Conservation (phyloP, 2,888 invertebrate genomes). For the Atethmia centrago region DNA sequence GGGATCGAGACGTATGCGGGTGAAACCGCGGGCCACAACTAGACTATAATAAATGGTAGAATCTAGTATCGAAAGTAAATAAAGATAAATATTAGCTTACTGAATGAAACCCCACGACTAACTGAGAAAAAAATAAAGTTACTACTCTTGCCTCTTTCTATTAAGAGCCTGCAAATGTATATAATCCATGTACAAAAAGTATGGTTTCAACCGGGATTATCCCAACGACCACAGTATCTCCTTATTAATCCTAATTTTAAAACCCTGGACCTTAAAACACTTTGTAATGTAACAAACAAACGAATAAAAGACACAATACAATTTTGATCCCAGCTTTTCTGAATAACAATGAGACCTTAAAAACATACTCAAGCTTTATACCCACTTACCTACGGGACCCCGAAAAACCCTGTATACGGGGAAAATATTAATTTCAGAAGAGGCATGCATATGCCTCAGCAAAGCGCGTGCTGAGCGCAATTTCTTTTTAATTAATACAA, state of each 20-base stretch:
- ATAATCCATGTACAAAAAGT: not conserved
- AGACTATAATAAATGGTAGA: not conserved
- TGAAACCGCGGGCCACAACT: too few relatives aligned
- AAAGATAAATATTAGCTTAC: not conserved
- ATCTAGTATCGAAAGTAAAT: not conserved
- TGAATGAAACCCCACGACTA: not conserved
- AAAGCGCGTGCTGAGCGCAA: slow-evolving; percentile 44
- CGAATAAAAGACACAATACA: not conserved
- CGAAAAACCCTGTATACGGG: not conserved
- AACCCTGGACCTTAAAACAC: not conserved
- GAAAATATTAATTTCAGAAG: slow-evolving; percentile 37
- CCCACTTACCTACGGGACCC: not conserved
- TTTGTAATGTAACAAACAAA: slow-evolving; percentile 26
- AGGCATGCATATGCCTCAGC: slow-evolving; percentile 28
- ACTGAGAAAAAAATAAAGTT: not conserved
- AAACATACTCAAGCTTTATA: not conserved
- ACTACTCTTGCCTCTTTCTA: not conserved
- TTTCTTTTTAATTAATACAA: slow-evolving; percentile 68
- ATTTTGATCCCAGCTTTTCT: slow-evolving; percentile 1
- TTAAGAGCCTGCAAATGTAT: too few relatives aligned
- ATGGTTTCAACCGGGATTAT: not conserved
- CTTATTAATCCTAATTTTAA: slow-evolving; percentile 17
- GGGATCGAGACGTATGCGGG: too few relatives aligned
- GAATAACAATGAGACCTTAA: not conserved
- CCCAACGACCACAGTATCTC: not conserved